Evolutionary conservation across 2,888 invertebrate genomes (phyloP).

Genomic region (Frankliniella fusca): DNA sequence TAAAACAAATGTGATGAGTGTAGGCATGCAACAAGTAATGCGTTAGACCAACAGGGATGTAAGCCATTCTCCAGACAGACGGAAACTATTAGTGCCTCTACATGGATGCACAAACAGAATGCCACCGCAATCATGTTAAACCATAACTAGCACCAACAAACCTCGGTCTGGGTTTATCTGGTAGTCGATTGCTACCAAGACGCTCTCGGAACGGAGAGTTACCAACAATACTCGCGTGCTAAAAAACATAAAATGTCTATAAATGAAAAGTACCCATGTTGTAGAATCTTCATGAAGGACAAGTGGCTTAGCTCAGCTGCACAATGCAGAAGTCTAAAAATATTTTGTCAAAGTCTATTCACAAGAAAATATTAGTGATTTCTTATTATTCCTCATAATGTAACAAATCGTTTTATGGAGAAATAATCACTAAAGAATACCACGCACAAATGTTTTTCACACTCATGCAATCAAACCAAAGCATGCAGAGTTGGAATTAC

Average conservation of each 20-base stretch:
- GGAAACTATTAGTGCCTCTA: not conserved
- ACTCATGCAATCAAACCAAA: slow-evolving; percentile 31
- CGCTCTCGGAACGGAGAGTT: slow-evolving; percentile 86
- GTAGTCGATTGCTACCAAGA: slow-evolving; percentile 80
- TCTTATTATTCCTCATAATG: no score
- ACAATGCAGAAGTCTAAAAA: no score
- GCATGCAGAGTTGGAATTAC: slow-evolving; percentile 36
- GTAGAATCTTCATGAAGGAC: no score
- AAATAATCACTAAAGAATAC: slow-evolving; percentile 31
- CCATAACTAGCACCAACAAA: slow-evolving; percentile 50
- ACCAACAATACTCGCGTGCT: slow-evolving; percentile 54
- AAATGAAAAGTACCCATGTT: no score
- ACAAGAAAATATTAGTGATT: no score
- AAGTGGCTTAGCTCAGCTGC: no score
- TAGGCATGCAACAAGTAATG: no score
- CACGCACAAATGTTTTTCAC: not conserved
- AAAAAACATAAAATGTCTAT: slow-evolving; percentile 44
- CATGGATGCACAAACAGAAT: not conserved
- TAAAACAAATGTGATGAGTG: no score
- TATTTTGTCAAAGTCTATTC: no score
- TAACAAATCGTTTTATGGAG: not conserved
- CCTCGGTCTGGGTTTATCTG: slow-evolving; percentile 78
- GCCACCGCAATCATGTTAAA: not conserved
- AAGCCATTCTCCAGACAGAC: slow-evolving; percentile 1
- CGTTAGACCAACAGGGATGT: no score